Base-by-base conservation (phyloP, 2,888 invertebrate species). In the Erebia ligea region DNA sequence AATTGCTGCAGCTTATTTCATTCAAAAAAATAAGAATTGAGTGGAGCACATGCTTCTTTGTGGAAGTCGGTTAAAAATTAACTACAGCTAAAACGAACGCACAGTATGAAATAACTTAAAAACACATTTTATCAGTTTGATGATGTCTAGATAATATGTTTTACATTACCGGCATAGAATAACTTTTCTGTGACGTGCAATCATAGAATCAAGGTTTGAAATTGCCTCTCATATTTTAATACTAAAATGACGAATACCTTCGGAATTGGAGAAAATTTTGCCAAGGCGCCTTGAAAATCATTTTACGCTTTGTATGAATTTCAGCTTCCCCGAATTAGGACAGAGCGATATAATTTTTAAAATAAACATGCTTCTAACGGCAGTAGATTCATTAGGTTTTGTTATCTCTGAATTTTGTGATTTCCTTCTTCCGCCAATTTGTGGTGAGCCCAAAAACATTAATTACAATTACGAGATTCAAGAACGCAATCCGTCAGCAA, bases 271-370 rank as follows among this genome's bases (percentile, higher is more conserved):
- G 61, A 73, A 74, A 73, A 73, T 75, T 73, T 75, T 73, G 75
- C 72, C 69, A 62, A 70, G 67, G 59, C 66, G 50, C 71, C 73
- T 75, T 73, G 72, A 76, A 74, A 74, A 77, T 72, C 63, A 71
- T 76, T 76, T 76, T 71, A 75, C 72, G 64, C 61, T 74, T 74
- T 71, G 75, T 71, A 67, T 74, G 69, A 76, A 77, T 58, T 48
- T 48, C 15, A 19, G 45, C 58, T n/a, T 67, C 11, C 34, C 56
- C 34, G 48, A 58, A 50, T 48, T 58, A 67, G n/a, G 56, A 56
- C 66, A 15, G 40, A 62, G 21, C 25, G 21, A n/a, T 42, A 59
- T 40, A 69, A 59, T 45, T 45, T 69, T 69, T 45, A 62, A 65
- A 57, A 65, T 21, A 59, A 65, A 59, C 9, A 19, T 65, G 52